Evolutionary conservation across 2,797 vertebrate species (phyloP).

Genomic region (Lates japonicus): DNA sequence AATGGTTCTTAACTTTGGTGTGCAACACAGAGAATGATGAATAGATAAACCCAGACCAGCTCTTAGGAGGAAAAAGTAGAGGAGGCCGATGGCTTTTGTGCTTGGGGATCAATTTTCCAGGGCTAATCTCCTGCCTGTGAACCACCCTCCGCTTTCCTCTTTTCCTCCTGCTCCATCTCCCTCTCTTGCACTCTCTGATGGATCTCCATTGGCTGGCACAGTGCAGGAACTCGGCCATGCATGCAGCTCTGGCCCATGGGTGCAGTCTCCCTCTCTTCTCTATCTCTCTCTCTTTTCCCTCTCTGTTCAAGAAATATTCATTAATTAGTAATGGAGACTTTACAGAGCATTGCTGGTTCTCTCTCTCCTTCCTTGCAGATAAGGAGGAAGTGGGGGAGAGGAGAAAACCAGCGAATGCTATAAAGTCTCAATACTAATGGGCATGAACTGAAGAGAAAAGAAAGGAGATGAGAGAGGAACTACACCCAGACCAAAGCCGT

Average conservation of each 20-base stretch:
- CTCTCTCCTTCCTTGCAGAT: conserved; percentile 68
- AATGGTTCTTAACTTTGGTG: conserved; percentile 43
- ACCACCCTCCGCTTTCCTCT: conserved; percentile 69
- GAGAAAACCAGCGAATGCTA: no score
- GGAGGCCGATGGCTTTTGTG: conserved; percentile 75
- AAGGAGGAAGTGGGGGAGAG: conserved; percentile 66
- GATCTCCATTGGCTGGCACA: conserved; percentile 75
- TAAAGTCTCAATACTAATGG: no score
- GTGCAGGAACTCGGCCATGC: conserved; percentile 72
- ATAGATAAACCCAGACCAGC: conserved; percentile 69
- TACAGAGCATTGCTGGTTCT: conserved; percentile 64
- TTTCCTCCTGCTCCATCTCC: conserved; percentile 59
- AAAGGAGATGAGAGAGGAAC: no score
- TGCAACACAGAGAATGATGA: conserved; percentile 65
- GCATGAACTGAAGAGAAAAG: no score
- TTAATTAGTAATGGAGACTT: conserved; percentile 88
- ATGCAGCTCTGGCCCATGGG: conserved; percentile 71
- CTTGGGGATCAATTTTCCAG: conserved; percentile 82
- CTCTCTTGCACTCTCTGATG: conserved; percentile 68
- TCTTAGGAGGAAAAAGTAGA: conserved; percentile 53
- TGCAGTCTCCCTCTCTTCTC: conserved; percentile 61
- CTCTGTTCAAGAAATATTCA: conserved; percentile 82
- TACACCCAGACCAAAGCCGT: no score
- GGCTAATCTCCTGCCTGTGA: conserved; percentile 80
- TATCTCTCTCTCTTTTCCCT: conserved; percentile 53